Evolutionary conservation across 2,888 invertebrate genomes (phyloP), one percentile per base, ranked within the genome.

Genomic region (Coleophora flavipennella): DNA sequence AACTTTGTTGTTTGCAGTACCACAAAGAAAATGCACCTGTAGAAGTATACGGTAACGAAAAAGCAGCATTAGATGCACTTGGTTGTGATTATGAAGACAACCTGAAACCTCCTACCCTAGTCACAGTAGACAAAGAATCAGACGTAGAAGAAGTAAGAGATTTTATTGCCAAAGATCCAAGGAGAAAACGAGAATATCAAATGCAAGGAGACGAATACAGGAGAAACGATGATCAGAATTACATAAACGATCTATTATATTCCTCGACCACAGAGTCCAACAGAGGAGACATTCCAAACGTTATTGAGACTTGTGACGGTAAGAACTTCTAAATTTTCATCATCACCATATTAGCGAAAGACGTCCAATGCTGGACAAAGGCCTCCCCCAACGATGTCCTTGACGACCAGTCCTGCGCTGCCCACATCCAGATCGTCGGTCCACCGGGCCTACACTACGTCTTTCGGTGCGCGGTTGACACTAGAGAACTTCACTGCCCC

Each of bases 11-110:
- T 47, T 67, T 61, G 35, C 66, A 90, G 90, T 86, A 86, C 48
- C 87, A 88, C 41, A 88, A 89, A 66, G 85, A 87, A 60, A 86
- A 86, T 43, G 86, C 88, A 34, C 79, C 79, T 8, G 71, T 89
- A 31, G 84, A 87, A 61, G 69, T 89, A 11, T 87, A 85, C 42
- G 74, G 72, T 13, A 84, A 72, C 35, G 70, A 87, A 46, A 69
- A 64, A 33, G 78, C 78, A 32, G 86, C 87, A 0, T 54, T 88
- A 26, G 80, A 84, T 34, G 73, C 85, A 13, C 67, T 87, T 33
- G 80, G 74, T 43, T 89, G 89, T 49, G 77, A 60, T 39, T 35
- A 47, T 31, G 55, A 67, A 40, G 55, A 62, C 45, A 50, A 57
- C 0, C 47, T 70, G 2, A 62, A 51, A 44, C 69, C 69, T 33